These are phyloP conservation scores for Arnoldichthys spilopterus DNA, from an alignment of 2,797 vertebrate species.

Conservation along the genomic window DNA sequence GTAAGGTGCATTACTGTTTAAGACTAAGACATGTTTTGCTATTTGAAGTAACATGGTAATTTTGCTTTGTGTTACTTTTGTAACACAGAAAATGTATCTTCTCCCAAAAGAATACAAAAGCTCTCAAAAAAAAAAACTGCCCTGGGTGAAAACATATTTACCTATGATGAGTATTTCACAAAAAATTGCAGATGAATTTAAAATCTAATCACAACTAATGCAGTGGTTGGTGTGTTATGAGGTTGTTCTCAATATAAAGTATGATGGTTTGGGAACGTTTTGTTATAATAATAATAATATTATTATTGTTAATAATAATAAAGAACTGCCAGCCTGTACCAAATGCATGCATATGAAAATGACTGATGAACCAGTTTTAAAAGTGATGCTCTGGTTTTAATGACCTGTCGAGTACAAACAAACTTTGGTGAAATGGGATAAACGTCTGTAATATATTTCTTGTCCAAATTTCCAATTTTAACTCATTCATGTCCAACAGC, in stretches of 20 bases:
- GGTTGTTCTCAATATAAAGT: neutral
- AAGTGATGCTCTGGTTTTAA: conserved; percentile 32
- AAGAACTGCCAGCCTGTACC: neutral
- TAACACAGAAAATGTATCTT: neutral
- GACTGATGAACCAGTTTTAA: conserved; percentile 27
- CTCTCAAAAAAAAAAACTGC: too few relatives aligned
- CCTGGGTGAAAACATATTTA: too few relatives aligned
- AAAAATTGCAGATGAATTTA: neutral
- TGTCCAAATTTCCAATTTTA: neutral
- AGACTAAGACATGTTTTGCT: neutral
- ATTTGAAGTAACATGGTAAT: neutral
- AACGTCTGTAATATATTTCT: neutral
- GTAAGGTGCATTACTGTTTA: neutral
- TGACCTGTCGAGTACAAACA: conserved; percentile 1
- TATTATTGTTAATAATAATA: too few relatives aligned
- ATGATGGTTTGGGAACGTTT: neutral
- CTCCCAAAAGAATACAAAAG: too few relatives aligned
- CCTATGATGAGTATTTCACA: too few relatives aligned
- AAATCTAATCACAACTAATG: neutral
- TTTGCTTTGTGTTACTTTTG: neutral
- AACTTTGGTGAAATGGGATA: neutral
- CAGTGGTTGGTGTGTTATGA: neutral
- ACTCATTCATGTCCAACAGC: neutral
- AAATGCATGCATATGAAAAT: conserved; percentile 36
- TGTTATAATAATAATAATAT: neutral